Evolutionary conservation across 1,140 invertebrate species (phyloP), one percentile per base, ranked within the genome.

Genomic region (Copidosoma floridanum): DNA sequence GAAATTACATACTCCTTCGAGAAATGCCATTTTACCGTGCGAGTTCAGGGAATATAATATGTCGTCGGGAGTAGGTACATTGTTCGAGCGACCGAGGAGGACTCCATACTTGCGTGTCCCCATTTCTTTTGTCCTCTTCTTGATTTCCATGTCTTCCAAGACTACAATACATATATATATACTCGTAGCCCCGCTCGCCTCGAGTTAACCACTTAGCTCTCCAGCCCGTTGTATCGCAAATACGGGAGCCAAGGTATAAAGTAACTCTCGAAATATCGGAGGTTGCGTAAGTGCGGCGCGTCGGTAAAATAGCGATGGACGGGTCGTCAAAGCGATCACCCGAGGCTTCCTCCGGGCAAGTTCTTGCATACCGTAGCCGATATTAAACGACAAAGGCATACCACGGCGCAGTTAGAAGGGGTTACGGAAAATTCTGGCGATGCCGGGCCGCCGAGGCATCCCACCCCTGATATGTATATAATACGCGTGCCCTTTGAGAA

Each of bases 371-470:
- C 77, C 78, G 68, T 74, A 67, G 69, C 71, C 71, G 69, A 78
- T 80, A 79, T 80, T 78, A 77, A 78, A 79, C 78, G 77, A 79
- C 78, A 80, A 80, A 79, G 76, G 77, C 72, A 80, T 79, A 78
- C 77, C 78, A 71, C 63, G 51, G 63, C 64, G 57, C 57, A 65
- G 65, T 66, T 65, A 64, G 65, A 72, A 70, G 74, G 72, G 72
- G 72, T 75, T 54, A 55, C 43, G 62, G 70, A 63, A 71, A 78
- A 78, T 78, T 79, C 76, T 76, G 72, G 68, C 71, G 72, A 57
- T 72, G 68, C 69, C 66, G 63, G 60, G 67, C 64, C 59, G 65
- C 55, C 20, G 3, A 40, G 23, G 2, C 50, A 18, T 12, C 14
- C 20, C 35, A 23, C 35, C 32, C 24, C 50, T 20, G 29, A 29